Evolutionary conservation across 2,797 vertebrate genomes (phyloP), one percentile per base, ranked within the genome.

Genomic region (Acipenser transmontanus): DNA sequence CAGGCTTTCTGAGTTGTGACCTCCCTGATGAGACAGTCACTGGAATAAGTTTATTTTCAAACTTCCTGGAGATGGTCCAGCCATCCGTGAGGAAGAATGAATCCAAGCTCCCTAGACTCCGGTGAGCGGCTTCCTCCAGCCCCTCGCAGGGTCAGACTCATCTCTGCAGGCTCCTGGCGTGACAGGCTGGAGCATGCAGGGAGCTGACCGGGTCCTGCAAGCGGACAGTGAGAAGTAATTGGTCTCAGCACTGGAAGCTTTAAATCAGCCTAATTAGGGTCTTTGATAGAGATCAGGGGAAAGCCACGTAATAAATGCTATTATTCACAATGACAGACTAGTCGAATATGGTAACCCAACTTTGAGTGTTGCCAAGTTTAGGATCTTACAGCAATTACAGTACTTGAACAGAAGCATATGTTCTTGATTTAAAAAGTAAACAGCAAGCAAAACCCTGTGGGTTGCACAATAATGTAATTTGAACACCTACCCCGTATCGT

Each of bases 251-350:
- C 69, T 76, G 81, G 77, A 79, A 84, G 56, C 83, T 79, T 80
- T 87, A 84, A 78, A 88, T 88, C 85, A 87, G 73, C 73, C 80
- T 88, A 87, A 88, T 88, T 78, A 84, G 78, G 79, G 11, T 57
- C 54, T 13, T n/a, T 7, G 54, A 13, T 13, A n/a, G 11, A 6
- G 12, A 13, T 11, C 54, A 57, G 54, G n/a, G 14, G 54, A 57
- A 57, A 11, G 54, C 11, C 54, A 7, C 11, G 54, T 11, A 11
- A 57, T n/a, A 11, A n/a, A n/a, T 57, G 12, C 14, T 57, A 14
- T 57, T 13, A 57, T 14, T 57, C 54, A 57, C 14, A 13, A 13
- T 34, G 34, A n/a, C 54, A 57, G 54, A 57, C 12, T 57, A 34
- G 34, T 34, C 4, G 34, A 34, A 34, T 34, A 34, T 34, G 34